A percentile compares a stretch with the other conserved stretches of the same genome.
Conservation (phyloP, 1,140 invertebrate genomes). For the Drosophila mayri region DNA sequence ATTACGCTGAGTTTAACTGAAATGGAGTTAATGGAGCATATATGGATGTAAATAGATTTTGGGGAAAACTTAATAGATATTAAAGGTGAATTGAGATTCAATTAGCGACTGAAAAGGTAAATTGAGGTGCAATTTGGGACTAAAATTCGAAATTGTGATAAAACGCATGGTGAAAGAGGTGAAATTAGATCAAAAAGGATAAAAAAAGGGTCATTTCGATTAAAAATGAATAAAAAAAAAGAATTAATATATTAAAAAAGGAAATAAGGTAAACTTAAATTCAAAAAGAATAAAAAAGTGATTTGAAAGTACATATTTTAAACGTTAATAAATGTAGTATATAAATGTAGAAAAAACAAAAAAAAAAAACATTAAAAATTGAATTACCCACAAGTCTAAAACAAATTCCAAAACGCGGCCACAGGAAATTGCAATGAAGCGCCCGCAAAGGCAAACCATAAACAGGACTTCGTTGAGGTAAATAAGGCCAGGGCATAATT, state of each 20-base stretch:
- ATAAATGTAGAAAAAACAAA: neutral
- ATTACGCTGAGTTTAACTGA: slow-evolving; percentile 1
- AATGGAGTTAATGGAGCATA: slow-evolving; percentile 1
- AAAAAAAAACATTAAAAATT: neutral
- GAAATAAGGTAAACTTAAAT: too few relatives aligned
- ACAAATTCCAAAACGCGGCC: too few relatives aligned
- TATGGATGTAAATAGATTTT: neutral
- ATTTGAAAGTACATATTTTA: too few relatives aligned
- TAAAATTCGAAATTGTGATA: too few relatives aligned
- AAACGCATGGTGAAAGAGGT: neutral
- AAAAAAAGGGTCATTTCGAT: too few relatives aligned
- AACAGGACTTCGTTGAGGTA: neutral
- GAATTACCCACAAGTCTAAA: neutral
- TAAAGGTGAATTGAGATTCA: neutral
- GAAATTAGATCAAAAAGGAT: neutral
- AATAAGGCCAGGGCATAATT: neutral
- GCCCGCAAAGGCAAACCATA: neutral
- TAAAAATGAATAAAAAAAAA: too few relatives aligned
- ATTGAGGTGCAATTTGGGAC: fast-evolving
- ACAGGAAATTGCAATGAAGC: neutral
- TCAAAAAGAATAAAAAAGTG: neutral
- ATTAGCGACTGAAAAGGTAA: too few relatives aligned
- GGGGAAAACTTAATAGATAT: neutral
- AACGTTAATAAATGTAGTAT: too few relatives aligned
- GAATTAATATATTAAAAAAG: too few relatives aligned